Base-by-base conservation (phyloP, 2,888 invertebrate species). In the Blera fallax region DNA sequence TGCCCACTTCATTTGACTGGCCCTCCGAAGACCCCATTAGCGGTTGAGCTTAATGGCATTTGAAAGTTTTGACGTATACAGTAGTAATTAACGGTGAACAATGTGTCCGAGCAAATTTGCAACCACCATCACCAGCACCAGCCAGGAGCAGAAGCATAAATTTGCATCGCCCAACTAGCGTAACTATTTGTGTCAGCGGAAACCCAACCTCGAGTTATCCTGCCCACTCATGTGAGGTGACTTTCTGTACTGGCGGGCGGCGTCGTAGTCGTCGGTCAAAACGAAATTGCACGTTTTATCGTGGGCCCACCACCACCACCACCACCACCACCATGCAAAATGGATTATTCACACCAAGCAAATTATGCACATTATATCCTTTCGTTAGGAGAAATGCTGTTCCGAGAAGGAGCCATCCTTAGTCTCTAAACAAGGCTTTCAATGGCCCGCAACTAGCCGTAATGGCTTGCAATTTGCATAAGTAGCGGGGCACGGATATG, bases 381-480 rank as follows among this genome's bases (percentile, higher is more conserved):
- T 80, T 76, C 60, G 76, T 54, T 64, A 11, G 32, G 24, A 73
- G 50, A 32, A 24, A 24, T 37, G 10, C 69, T 14, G 18, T 62
- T 29, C 32, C 64, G 56, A 62, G 56, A 16, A 64, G 29, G 72
- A 65, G 29, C 1, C 7, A 43, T 32, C 14, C 50, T 27, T 50
- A 11, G 11, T 43, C 14, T 37, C 43, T 50, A 67, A 72, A 56
- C 37, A 73, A 43, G 48, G 18, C 45, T 58, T 54, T 76, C 52
- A 85, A 76, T 80, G 70, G 76, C 50, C 65, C 65, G 50, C 70
- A 81, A 85, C 76, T 81, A 77, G 65, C 81, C 62, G 52, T 85
- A 85, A 85, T 85, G 84, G 72, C 76, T 81, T 70, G 76, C 84
- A 81, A 85, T 80, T 85, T 85, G 81, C 81, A 81, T 85, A 77